Conservation (phyloP, 2,797 vertebrate genomes). For the Sebastolobus alascanus region DNA sequence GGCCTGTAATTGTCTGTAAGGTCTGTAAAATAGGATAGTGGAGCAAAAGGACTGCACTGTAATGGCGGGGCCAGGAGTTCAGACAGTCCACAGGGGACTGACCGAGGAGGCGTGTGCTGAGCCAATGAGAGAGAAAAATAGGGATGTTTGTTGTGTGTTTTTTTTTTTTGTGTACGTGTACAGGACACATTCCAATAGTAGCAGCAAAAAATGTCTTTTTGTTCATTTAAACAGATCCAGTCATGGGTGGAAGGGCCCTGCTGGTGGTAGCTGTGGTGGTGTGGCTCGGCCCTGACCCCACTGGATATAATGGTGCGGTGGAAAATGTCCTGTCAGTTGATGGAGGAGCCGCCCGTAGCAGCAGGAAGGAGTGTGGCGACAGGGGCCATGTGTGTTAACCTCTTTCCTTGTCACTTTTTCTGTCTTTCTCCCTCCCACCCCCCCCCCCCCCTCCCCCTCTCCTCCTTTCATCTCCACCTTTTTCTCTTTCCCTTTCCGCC, state of each 20-base stretch:
- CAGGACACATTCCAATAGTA: constrained; percentile 40
- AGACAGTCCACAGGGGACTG: constrained; percentile 52
- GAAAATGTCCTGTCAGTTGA: constrained; percentile 84
- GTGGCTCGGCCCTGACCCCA: constrained; percentile 72
- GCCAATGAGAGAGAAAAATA: constrained; percentile 53
- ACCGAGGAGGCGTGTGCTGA: constrained; percentile 52
- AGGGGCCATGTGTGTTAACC: constrained; percentile 82
- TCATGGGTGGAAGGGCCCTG: constrained; percentile 69
- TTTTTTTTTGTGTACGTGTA: constrained; percentile 27
- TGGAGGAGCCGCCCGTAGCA: constrained; percentile 82
- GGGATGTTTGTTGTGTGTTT: constrained; percentile 41
- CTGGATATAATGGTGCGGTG: constrained; percentile 77
- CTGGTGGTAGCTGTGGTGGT: constrained; percentile 66
- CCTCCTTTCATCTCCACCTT: constrained; percentile 56
- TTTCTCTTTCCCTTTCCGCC: constrained; percentile 51
- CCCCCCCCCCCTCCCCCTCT: not conserved
- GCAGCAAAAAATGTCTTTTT: constrained; percentile 55
- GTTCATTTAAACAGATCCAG: constrained; percentile 68
- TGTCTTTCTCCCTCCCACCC: constrained; percentile 31
- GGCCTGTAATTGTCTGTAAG: constrained; percentile 73
- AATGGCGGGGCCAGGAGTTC: constrained; percentile 59
- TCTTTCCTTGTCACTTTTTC: constrained; percentile 80
- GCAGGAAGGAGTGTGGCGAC: constrained; percentile 78
- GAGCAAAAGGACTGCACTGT: constrained; percentile 52
- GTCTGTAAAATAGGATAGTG: constrained; percentile 69